Base-by-base conservation (phyloP, 2,113 vertebrate species). In the Rhabdomys dilectus region DNA sequence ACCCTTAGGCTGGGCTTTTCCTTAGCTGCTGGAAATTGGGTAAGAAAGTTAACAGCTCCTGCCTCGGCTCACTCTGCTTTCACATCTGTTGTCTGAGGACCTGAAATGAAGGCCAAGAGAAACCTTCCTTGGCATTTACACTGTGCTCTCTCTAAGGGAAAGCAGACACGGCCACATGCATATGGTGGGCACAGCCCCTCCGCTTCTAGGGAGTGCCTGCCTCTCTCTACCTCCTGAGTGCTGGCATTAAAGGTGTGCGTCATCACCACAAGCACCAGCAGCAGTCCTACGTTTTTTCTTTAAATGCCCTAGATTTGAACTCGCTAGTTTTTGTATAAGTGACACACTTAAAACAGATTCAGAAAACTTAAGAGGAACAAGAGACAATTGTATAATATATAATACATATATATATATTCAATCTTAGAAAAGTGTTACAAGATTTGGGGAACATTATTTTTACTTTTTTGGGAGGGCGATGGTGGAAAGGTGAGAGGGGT, bases 341-440 rank as follows among this genome's bases (percentile, higher is more conserved):
- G 81, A 95, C 34, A 94, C 26, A 80, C 34, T 19, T 91, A 94
- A 92, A 93, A 91, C 4, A 70, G 75, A 77, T 12, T 91, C 42
- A 91, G 93, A 95, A 95, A 90, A 39, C 26, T 86, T 42, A 76
- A 73, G 36, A 68, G 16, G 22, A 84, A 85, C 75, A 70, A 17
- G 85, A 75, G 1, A 22, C 70, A 39, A 39, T 21, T 36, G 29
- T 66, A 24, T 45, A 45, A 24, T 45, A 45, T 45, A 45, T 45
- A 5, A 45, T 45, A n/a, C n/a, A n/a, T 45, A 45, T 36, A 64
- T 66, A 24, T 36, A 64, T 66, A 24, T 64, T 64, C 48, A 87
- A 78, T 56, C 22, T 75, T 58, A 51, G 76, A 92, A 97, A 98
- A 96, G 81, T 31, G 90, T 81, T 91, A 91, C 17, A 89, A 36